phyloP scores from a whole-genome alignment of 2,113 vertebrate genomes.

The Syngnathus floridae region DNA sequence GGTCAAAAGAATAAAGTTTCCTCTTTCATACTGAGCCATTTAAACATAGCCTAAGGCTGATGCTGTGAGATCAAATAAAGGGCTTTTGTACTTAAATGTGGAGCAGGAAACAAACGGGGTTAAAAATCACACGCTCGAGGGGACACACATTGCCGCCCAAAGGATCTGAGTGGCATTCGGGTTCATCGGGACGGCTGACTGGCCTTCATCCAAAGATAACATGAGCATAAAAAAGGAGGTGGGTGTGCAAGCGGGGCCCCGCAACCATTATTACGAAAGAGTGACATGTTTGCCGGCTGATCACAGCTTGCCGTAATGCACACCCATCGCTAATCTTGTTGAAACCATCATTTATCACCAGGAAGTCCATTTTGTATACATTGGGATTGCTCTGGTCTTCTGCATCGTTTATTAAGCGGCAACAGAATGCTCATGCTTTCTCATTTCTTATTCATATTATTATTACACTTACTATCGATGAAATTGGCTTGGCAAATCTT shows the following conservation, averaged over 20 bases:
- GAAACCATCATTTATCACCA: background rate
- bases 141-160: conserved; percentile 29
- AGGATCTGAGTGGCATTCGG: conserved; percentile 15
- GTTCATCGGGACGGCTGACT: conserved; percentile 37
- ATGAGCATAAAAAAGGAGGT: conserved; percentile 25
- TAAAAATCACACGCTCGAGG: conserved; percentile 30
- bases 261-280: background rate
- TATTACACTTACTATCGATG: too few species aligned
- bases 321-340: background rate
- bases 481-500: too few species aligned
- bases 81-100: background rate
- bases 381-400: background rate
- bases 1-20: background rate
- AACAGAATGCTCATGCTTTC: too few species aligned
- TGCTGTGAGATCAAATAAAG: background rate
- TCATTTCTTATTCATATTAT: too few species aligned
- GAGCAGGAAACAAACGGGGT: conserved; percentile 8
- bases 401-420: background rate
- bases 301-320: background rate
- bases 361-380: background rate
- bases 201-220: conserved; percentile 30
- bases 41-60: background rate
- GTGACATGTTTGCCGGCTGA: background rate
- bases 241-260: background rate
- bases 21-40: background rate